A percentile compares a stretch with the other conserved stretches of the same genome.
Conservation (phyloP, 2,113 vertebrate species). For the Connochaetes taurinus region DNA sequence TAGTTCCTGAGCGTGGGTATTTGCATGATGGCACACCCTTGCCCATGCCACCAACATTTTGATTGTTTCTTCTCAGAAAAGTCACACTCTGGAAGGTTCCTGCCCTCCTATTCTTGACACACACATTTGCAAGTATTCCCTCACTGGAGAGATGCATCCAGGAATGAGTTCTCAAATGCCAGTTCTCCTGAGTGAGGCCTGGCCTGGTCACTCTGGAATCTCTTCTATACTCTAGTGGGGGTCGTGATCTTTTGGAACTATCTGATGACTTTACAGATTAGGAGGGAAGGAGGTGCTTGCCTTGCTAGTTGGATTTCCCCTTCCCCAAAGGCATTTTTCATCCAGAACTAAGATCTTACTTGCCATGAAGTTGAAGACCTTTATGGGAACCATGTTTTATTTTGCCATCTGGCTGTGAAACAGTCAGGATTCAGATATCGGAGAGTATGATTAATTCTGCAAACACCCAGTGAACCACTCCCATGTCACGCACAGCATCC, state of each 20-base stretch:
- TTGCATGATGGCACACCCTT: fast-evolving
- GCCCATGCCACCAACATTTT: fast-evolving
- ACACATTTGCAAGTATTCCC: neutral
- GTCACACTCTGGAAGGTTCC: neutral
- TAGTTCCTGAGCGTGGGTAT: neutral
- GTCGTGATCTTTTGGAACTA: neutral
- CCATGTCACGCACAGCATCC: fast-evolving
- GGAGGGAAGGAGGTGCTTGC: neutral
- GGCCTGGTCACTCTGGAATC: neutral
- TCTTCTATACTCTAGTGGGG: neutral
- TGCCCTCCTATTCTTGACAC: neutral
- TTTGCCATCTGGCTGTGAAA: neutral
- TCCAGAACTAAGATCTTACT: neutral
- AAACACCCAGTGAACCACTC: neutral
- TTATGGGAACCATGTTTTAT: neutral
- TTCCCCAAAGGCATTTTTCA: neutral
- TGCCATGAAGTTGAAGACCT: neutral
- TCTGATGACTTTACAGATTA: no score
- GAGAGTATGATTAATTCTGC: neutral
- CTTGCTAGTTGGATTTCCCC: neutral
- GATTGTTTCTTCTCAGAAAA: neutral
- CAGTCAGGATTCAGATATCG: neutral
- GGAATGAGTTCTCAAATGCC: neutral
- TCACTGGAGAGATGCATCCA: neutral
- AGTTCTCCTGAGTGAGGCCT: neutral